Evolutionary conservation across 2,888 invertebrate genomes (phyloP), one percentile per base, ranked within the genome.

Genomic region (Elmis aenea): DNA sequence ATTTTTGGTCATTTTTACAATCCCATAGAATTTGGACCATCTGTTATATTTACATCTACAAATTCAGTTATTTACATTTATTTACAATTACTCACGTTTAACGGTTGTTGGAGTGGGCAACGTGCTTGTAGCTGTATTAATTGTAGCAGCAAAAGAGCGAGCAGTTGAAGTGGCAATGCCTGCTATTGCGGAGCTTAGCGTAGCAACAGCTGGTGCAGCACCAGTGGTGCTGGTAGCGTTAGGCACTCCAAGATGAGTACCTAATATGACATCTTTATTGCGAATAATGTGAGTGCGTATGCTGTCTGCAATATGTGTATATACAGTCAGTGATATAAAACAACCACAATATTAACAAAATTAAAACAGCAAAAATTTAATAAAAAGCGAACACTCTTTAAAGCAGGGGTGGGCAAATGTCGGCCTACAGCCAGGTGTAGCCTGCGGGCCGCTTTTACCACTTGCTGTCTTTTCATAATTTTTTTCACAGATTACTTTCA

Each of bases 261-360:
- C 76, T 46, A 79, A 60, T 23, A 79, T 80, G 52, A 80, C 79
- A 44, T 83, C 84, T 38, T 84, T 82, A 67, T 86, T 84, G 55
- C 83, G 79, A 58, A 85, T 64, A 32, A 83, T 79, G 64, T 87
- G 85, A 56, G 79, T 79, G 48, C 82, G 79, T 62, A 87, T 75
- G 45, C 76, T 78, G 51, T 77, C 79, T 67, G 67, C 49, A 54
- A 55, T 26, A 31, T 10, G 33, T 33, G 39, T 31, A 23, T 29
- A 28, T 30, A 27, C 13, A 13, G 18, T 18, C n/a, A n/a, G n/a
- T n/a, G n/a, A n/a, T n/a, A n/a, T n/a, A n/a, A n/a, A n/a, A n/a
- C n/a, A n/a, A n/a, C n/a, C n/a, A n/a, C n/a, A n/a, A n/a, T n/a
- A n/a, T n/a, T n/a, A n/a, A n/a, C n/a, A n/a, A n/a, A n/a, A n/a